phyloP scores from a whole-genome alignment of 1,140 invertebrate species.

The Agrilus planipennis region DNA sequence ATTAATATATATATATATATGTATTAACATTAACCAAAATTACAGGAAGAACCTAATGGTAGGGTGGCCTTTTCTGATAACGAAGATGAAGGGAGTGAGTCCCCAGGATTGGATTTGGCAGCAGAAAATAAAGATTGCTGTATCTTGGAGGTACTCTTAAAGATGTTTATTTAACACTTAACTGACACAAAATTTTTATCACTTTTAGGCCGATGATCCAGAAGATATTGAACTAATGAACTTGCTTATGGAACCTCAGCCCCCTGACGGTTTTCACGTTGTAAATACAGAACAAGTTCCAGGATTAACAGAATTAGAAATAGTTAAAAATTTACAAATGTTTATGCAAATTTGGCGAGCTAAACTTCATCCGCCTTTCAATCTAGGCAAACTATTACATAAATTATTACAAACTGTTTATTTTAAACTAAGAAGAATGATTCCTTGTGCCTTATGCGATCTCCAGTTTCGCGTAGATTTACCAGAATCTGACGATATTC shows the following conservation, averaged over 20 bases:
- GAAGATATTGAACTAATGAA: slow-evolving; percentile 73
- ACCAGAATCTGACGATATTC: slow-evolving; percentile 82
- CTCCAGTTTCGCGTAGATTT: slow-evolving; percentile 67
- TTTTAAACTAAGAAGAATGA: slow-evolving; percentile 73
- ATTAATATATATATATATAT: slow-evolving; percentile 5
- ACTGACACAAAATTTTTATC: background rate
- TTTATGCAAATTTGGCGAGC: slow-evolving; percentile 74
- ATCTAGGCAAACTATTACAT: slow-evolving; percentile 48
- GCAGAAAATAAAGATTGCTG: slow-evolving; percentile 74
- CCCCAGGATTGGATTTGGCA: slow-evolving; percentile 62
- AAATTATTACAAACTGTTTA: slow-evolving; percentile 58
- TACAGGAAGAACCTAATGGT: slow-evolving; percentile 20
- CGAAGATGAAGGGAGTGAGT: slow-evolving; percentile 61
- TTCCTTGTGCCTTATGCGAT: slow-evolving; percentile 70
- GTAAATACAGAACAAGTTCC: slow-evolving; percentile 76
- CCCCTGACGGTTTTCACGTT: slow-evolving; percentile 69
- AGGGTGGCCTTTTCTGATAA: slow-evolving; percentile 38
- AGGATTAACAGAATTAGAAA: slow-evolving; percentile 54
- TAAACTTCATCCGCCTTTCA: slow-evolving; percentile 50
- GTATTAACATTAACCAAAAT: slow-evolving; percentile 6
- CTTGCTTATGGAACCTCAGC: slow-evolving; percentile 62
- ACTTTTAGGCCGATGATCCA: slow-evolving; percentile 65
- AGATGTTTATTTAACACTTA: slow-evolving; percentile 8
- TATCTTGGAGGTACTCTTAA: slow-evolving; percentile 53
- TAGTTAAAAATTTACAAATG: slow-evolving; percentile 71